A percentile compares a stretch with the other conserved stretches of the same genome.
These are phyloP conservation scores for Eugnorisma glareosa DNA, from an alignment of 2,888 invertebrate species.

Conservation along the genomic window DNA sequence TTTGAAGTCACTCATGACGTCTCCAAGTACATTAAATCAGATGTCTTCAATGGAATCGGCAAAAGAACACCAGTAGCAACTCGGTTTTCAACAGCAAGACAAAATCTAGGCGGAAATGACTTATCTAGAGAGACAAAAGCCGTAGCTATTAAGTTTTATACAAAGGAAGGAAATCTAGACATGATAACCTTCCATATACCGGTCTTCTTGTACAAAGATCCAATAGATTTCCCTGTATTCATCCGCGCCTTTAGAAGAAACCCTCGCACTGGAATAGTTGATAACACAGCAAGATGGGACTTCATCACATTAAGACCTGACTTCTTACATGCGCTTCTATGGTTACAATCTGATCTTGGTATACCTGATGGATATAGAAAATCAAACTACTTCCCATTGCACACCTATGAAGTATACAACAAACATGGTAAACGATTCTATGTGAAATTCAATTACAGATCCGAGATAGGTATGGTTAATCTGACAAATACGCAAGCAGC, in stretches of 20 bases:
- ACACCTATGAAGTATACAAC: constrained; percentile 96
- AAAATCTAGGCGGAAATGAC: constrained; percentile 92
- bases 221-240: constrained; percentile 9
- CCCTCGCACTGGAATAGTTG: constrained; percentile 25
- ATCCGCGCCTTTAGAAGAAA: constrained; percentile 21
- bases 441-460: constrained; percentile 96
- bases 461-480: constrained; percentile 95
- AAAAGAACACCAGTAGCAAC: constrained; percentile 90
- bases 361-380: constrained; percentile 96
- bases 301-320: constrained; percentile 90
- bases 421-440: constrained; percentile 92
- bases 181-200: constrained; percentile 85
- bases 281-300: constrained; percentile 81
- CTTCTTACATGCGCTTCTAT: constrained; percentile 93
- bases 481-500: constrained; percentile 88
- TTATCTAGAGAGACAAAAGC: constrained; percentile 78
- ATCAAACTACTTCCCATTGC: constrained; percentile 97
- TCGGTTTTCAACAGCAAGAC: constrained; percentile 91
- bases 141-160: constrained; percentile 79
- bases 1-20: constrained; percentile 96
- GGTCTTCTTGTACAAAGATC: constrained; percentile 74
- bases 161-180: constrained; percentile 74
- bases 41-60: constrained; percentile 90
- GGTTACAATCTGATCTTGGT: constrained; percentile 95
- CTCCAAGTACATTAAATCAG: constrained; percentile 90